These are phyloP conservation scores for Sinocyclocheilus rhinocerous DNA, from an alignment of 2,113 vertebrate species.

Conservation along the genomic window DNA sequence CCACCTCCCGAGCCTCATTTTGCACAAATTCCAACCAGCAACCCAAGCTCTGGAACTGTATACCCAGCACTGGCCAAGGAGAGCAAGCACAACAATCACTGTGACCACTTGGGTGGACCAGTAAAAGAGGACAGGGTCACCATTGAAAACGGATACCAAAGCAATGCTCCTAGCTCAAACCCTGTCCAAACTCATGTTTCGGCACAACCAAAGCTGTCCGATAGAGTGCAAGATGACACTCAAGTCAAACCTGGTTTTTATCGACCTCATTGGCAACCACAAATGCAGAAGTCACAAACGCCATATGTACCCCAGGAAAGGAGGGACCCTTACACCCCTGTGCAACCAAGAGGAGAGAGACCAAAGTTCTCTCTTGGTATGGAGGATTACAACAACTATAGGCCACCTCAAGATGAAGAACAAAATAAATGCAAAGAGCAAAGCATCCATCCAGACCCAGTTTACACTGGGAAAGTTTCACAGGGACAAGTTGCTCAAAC, in stretches of 20 bases:
- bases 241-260: constrained; percentile 65
- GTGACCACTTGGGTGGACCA: constrained; percentile 37
- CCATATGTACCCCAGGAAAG: constrained; percentile 54
- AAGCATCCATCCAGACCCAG: constrained; percentile 58
- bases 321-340: constrained; percentile 60
- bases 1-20: constrained; percentile 87
- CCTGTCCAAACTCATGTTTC: constrained; percentile 60
- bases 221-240: constrained; percentile 71
- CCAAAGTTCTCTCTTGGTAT: constrained; percentile 56
- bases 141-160: constrained; percentile 84
- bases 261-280: constrained; percentile 61
- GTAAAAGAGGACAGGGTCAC: constrained; percentile 45
- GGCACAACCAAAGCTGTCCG: constrained; percentile 63
- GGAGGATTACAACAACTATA: constrained; percentile 64
- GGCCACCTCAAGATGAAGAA: constrained; percentile 62
- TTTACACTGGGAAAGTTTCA: constrained; percentile 47
- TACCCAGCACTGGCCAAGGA: constrained; percentile 87
- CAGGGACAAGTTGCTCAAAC: constrained; percentile 58
- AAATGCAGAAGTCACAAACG: constrained; percentile 43
- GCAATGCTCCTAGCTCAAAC: constrained; percentile 57
- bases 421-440: constrained; percentile 63
- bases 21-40: constrained; percentile 81
- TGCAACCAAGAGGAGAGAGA: constrained; percentile 64
- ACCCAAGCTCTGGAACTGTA: constrained; percentile 67
- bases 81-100: constrained; percentile 64